Base-by-base conservation (phyloP, 2,888 invertebrate species). In the Yponomeuta plumbellus region DNA sequence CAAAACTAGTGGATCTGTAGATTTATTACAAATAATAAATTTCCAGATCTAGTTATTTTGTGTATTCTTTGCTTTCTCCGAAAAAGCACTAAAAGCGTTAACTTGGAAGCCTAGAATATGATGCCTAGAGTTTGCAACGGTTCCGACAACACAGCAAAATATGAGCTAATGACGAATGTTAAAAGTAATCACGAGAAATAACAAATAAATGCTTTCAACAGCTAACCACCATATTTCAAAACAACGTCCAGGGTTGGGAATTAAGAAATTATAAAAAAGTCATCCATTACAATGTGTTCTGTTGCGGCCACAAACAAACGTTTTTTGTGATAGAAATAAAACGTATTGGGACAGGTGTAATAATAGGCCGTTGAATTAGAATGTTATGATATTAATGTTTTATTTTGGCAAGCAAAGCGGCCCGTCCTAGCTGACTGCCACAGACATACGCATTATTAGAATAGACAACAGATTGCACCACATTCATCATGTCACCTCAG, bases 321-420 rank as follows among this genome's bases (percentile, higher is more conserved):
- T 71, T 74, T 76, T 80, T 78, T 75, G 73, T 74, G 72, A 26
- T 57, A 65, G 56, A 57, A 65, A 65, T 57, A 65, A 65, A 65
- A 65, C 56, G 13, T 73, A 69, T 67, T 44, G 71, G 52, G 78
- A 82, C 87, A 86, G 86, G 87, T 86, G 86, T 69, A 72, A 69
- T 66, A 68, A 65, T 64, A 57, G 57, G 66, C 69, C 68, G 68
- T 75, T 77, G 71, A 79, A 83, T 86, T 86, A 83, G 75, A 77
- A 83, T 77, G 80, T 84, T 84, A 78, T 81, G 79, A 82, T 85
- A 85, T 86, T 87, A 88, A 88, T 88, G 88, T 85, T 86, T 87
- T 89, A 86, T 90, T 90, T 90, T 89, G 88, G 89, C 89, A 88
- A 85, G 82, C 79, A 78, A 75, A 79, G 78, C 76, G 78, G 74